Conservation (phyloP, 2,888 invertebrate genomes). For the Amaurobius ferox region DNA sequence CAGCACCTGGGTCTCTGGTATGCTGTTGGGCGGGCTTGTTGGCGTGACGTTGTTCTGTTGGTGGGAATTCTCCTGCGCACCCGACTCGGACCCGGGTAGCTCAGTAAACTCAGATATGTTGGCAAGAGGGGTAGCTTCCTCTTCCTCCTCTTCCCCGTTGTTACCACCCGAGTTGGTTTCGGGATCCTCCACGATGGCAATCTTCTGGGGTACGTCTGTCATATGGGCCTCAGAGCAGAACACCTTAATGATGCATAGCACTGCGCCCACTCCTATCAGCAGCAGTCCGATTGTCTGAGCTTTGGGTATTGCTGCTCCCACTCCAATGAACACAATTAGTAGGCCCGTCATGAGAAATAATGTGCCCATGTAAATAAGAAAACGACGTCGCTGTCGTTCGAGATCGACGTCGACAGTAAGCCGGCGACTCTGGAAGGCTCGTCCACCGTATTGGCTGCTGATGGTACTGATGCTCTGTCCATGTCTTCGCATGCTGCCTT, state of each 20-base stretch:
- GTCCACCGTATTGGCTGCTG: conserved; percentile 13
- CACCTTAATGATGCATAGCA: conserved; percentile 73
- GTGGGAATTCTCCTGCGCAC: conserved; percentile 7
- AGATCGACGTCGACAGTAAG: conserved; percentile 39
- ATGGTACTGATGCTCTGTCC: conserved; percentile 65
- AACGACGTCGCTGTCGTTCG: conserved; percentile 59
- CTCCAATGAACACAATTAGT: conserved; percentile 73
- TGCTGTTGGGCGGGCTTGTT: conserved; percentile 70
- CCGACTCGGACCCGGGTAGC: conserved; percentile 33
- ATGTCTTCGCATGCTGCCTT: conserved; percentile 1
- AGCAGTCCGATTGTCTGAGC: conserved; percentile 72
- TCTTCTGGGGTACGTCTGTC: conserved; percentile 49
- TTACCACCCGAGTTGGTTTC: conserved; percentile 36
- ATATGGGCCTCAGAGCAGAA: conserved; percentile 68
- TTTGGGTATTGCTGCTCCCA: conserved; percentile 62
- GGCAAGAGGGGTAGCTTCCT: conserved; percentile 47
- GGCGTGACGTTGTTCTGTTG: conserved; percentile 63
- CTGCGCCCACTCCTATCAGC: conserved; percentile 72
- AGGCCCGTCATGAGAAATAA: conserved; percentile 72
- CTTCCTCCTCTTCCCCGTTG: conserved; percentile 30
- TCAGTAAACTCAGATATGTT: conserved; percentile 58
- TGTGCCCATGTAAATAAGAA: conserved; percentile 73
- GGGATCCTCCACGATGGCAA: conserved; percentile 36
- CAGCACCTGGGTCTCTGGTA: conserved; percentile 71
- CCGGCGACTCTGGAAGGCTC: conserved; percentile 20